Evolutionary conservation across 2,797 vertebrate genomes (phyloP).

Genomic region (Tadarida brasiliensis): DNA sequence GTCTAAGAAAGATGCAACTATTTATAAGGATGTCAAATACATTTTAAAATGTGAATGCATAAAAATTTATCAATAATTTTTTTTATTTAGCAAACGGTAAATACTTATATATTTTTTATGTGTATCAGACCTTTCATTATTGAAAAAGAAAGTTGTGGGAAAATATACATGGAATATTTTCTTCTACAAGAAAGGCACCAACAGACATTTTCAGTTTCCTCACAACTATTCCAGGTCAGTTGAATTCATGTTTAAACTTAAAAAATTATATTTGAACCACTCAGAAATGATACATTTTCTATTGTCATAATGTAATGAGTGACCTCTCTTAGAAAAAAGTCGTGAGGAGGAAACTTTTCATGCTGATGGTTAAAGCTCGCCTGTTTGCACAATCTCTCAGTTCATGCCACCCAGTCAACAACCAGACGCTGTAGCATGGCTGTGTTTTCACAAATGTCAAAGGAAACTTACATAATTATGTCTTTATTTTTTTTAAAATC

Average conservation of each 20-base stretch:
- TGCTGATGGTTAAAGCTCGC: background rate
- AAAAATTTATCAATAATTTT: background rate
- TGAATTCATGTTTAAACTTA: slow-evolving; percentile 3
- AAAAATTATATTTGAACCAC: background rate
- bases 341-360: background rate
- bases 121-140: background rate
- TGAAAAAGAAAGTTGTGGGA: background rate
- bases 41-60: background rate
- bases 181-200: background rate
- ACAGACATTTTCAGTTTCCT: background rate
- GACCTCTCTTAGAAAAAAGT: background rate
- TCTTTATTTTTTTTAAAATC: background rate
- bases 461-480: background rate
- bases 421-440: too few relatives aligned
- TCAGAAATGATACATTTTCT: background rate
- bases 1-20: background rate
- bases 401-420: background rate
- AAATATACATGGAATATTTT: background rate
- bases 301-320: background rate
- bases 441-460: background rate
- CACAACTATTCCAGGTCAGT: background rate
- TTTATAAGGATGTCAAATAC: background rate
- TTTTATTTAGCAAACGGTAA: background rate
- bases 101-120: background rate
- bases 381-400: background rate